Conservation (phyloP, 2,888 invertebrate species). For the Helleia helle region DNA sequence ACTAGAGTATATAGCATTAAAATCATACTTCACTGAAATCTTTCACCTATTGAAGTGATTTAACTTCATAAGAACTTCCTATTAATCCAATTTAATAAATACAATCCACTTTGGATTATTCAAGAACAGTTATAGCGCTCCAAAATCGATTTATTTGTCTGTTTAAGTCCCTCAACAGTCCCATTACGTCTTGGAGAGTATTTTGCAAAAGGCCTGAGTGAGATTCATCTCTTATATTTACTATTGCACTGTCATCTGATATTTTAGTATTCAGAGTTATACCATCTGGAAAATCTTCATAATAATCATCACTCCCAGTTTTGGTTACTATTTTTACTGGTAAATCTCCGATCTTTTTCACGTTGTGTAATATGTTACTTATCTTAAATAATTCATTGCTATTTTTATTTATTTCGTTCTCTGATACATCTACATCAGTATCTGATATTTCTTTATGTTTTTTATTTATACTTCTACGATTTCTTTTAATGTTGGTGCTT, state of each 20-base stretch:
- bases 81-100: too few relatives aligned
- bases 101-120: too few relatives aligned
- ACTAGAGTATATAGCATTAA: neutral
- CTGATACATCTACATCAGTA: conserved; percentile 22
- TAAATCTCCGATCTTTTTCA: conserved; percentile 36
- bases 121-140: conserved; percentile 42
- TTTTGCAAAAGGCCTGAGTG: conserved; percentile 38
- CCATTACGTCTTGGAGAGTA: conserved; percentile 39
- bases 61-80: too few relatives aligned
- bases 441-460: conserved; percentile 20
- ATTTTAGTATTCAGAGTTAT: conserved; percentile 35
- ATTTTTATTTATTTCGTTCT: conserved; percentile 38
- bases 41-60: too few relatives aligned
- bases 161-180: conserved; percentile 45
- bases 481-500: conserved; percentile 20
- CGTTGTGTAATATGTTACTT: conserved; percentile 37
- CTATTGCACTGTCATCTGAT: conserved; percentile 32
- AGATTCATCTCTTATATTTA: conserved; percentile 33
- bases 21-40: too few relatives aligned
- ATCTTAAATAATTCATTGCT: conserved; percentile 30
- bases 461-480: conserved; percentile 18
- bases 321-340: conserved; percentile 27
- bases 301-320: conserved; percentile 21
- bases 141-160: conserved; percentile 49
- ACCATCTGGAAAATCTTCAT: conserved; percentile 25